Base-by-base conservation (phyloP, 2,888 invertebrate species). In the Stratiomys singularior region DNA sequence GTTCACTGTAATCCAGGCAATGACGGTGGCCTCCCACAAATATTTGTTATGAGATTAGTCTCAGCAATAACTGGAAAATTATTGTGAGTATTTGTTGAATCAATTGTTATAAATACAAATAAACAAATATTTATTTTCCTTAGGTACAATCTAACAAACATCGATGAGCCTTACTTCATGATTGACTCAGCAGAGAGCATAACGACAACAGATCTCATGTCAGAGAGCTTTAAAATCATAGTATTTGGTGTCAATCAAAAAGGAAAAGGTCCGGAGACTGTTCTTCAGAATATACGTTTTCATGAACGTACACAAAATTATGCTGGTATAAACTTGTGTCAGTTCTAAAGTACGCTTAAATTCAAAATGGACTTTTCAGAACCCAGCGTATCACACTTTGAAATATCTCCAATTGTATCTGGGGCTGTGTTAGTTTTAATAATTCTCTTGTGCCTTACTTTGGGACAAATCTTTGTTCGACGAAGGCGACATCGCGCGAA, bases 21-120 rank as follows among this genome's bases (percentile, higher is more conserved):
- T 87, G 94, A 94, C 87, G 94, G 94, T 66, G 94, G 94, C 80
- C 90, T 94, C 82, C 93, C 93, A 77, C 94, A 94, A 87, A 89
- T 89, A 83, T 94, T 94, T 87, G 88, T 93, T 64, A 89, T 94
- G 77, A 93, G 94, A 86, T 89, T 94, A 67, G 92, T 87, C 84
- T 79, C 80, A 66, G 69, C 76, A 66, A 76, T 69, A 30, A 79
- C 78, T 47, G 78, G 78, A 67, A 77, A 78, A 64, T 44, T 80
- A 23, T 72, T 77, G 80, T 80, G 78, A 80, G 52, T 76, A 76
- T 37, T 9, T 9, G 7, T 9, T 52, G 52, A 21, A 3, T 25
- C 11, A 15, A 63, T 21, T 23, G 21, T 63, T 21, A 5, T 63
- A 5, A 63, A 27, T 63, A 21, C 1, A 21, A 21, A 25, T 63